Base-by-base conservation (phyloP, 2,113 vertebrate species). In the Seriola quinqueradiata region DNA sequence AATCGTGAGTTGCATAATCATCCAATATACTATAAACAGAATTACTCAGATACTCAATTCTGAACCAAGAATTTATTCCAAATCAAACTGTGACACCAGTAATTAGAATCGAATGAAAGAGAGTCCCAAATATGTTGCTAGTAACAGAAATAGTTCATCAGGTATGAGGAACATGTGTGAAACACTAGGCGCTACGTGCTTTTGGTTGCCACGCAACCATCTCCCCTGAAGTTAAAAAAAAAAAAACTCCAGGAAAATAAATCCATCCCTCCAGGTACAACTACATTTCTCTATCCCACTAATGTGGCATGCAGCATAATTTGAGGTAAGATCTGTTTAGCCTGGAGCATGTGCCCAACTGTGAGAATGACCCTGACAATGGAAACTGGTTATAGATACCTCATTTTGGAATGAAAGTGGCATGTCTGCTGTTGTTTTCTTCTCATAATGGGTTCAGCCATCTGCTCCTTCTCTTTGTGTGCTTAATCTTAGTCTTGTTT, bases 401-500 rank as follows among this genome's bases (percentile, higher is more conserved):
- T 75, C 71, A 63, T n/a, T 71, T 65, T 59, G 64, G 40, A 73
- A 46, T 64, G 14, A 75, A 52, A 63, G 40, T 60, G 44, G 70
- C 48, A 21, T 25, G 57, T 55, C 78, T 48, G 54, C 19, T 50
- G 40, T 66, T 83, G 67, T 84, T 81, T 74, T 67, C 21, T 65
- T 68, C 60, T 72, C 66, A 44, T 78, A 80, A 89, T 21, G 60
- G 82, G 70, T 84, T 82, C 83, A 61, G 63, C 88, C 68, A 86
- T 74, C 72, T 76, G 81, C 69, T 54, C 13, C 34, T 6, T 61
- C 65, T 79, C 38, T 65, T 55, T 60, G 32, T 38, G 46, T 10
- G 42, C 70, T 90, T 75, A 75, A 84, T 90, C 82, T 90, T 36
- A 0, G 79, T 66, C 87, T 90, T 73, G 85, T 93, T 88, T 84